Conservation (phyloP, 35 echinoderm and acorn worm species). For the Apostichopus californicus region DNA sequence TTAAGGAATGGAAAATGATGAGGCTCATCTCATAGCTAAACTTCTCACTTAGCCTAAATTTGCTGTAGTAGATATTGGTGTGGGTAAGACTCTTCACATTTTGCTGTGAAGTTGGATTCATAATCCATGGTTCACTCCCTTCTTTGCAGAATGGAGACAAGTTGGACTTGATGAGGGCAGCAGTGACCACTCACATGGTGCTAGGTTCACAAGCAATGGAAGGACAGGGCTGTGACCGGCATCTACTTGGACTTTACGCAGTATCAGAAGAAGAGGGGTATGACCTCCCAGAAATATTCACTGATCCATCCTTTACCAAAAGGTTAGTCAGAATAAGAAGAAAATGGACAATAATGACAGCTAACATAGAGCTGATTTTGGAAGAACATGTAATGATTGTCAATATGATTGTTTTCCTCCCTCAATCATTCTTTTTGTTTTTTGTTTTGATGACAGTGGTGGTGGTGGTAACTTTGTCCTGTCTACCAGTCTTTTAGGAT, state of each 20-base stretch:
- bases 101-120: too few relatives aligned
- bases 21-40: too few relatives aligned
- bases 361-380: too few relatives aligned
- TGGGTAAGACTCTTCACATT: too few relatives aligned
- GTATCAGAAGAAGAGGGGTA: constrained; percentile 38
- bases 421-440: background rate
- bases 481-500: constrained; percentile 88
- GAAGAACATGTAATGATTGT: too few relatives aligned
- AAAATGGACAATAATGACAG: too few relatives aligned
- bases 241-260: constrained; percentile 67
- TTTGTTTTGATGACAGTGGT: constrained; percentile 62
- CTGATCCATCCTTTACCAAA: constrained; percentile 63
- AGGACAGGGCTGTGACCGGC: constrained; percentile 65
- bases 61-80: too few relatives aligned
- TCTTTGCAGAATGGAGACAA: constrained; percentile 32
- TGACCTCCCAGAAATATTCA: constrained; percentile 69
- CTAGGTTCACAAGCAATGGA: constrained; percentile 39
- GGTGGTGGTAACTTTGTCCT: constrained; percentile 86
- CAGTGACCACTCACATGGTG: constrained; percentile 26
- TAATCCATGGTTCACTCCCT: too few relatives aligned
- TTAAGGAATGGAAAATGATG: too few relatives aligned
- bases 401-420: too few relatives aligned
- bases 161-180: constrained; percentile 57
- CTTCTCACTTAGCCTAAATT: too few relatives aligned
- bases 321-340: constrained; percentile 15